A percentile compares a stretch with the other conserved stretches of the same genome.
Evolutionary conservation across 2,797 vertebrate genomes (phyloP).

Genomic region (Nannoperca australis): DNA sequence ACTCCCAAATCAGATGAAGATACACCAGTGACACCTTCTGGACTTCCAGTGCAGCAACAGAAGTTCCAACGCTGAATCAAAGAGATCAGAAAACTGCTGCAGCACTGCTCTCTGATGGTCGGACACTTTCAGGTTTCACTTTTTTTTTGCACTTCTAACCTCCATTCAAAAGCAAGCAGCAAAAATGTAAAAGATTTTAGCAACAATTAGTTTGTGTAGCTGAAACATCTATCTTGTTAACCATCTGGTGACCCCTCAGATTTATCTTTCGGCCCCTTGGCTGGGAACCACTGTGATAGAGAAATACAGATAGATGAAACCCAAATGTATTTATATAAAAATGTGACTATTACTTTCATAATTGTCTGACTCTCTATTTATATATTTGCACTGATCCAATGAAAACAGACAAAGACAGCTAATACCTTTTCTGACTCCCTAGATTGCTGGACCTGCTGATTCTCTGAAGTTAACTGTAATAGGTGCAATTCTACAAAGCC

Average conservation of each 20-base stretch:
- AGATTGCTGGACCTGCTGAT: neutral
- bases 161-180: neutral
- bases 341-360: too few relatives aligned
- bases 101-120: neutral
- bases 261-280: neutral
- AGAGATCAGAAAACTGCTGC: neutral
- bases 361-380: neutral
- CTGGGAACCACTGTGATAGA: too few relatives aligned
- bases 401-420: neutral
- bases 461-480: neutral
- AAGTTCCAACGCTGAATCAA: neutral
- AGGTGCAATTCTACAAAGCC: neutral
- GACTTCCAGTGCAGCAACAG: constrained; percentile 24
- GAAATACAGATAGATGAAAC: too few relatives aligned
- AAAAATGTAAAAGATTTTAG: too few relatives aligned
- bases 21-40: constrained; percentile 54
- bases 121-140: neutral
- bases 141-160: neutral
- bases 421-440: neutral
- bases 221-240: neutral
- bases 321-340: too few relatives aligned
- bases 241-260: neutral
- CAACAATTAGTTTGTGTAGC: too few relatives aligned
- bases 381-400: too few relatives aligned
- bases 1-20: neutral